phyloP scores from a whole-genome alignment of 2,888 invertebrate genomes.

The Tubiluchus corallicola region DNA sequence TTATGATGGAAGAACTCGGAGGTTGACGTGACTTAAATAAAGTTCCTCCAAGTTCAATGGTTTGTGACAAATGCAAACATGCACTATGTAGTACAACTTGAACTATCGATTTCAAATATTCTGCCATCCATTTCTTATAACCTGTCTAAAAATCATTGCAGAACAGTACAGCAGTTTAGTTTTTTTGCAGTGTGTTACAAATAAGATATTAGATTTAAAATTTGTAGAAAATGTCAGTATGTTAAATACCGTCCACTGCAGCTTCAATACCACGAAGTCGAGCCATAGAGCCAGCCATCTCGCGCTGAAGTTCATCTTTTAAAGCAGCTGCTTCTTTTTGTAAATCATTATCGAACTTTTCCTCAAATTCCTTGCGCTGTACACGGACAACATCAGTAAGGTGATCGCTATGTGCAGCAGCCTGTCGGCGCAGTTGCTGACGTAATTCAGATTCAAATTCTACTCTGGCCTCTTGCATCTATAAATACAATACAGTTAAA shows the following conservation, averaged over 20 bases:
- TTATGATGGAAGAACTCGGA: too few species aligned
- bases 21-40: too few species aligned
- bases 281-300: slow-evolving; percentile 51
- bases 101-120: slow-evolving; percentile 13
- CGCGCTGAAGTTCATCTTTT: slow-evolving; percentile 44
- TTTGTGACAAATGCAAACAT: too few species aligned
- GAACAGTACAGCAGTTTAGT: too few species aligned
- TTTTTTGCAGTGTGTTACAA: too few species aligned
- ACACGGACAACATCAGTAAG: slow-evolving; percentile 42
- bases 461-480: slow-evolving; percentile 13
- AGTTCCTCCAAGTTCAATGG: too few species aligned
- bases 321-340: slow-evolving; percentile 47
- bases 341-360: slow-evolving; percentile 31
- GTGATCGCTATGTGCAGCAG: slow-evolving; percentile 60
- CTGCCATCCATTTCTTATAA: slow-evolving; percentile 13
- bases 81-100: too few species aligned
- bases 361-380: slow-evolving; percentile 39
- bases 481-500: too few species aligned
- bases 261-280: slow-evolving; percentile 55
- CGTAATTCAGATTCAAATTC: slow-evolving; percentile 45
- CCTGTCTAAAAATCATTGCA: slow-evolving; percentile 13
- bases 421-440: slow-evolving; percentile 58
- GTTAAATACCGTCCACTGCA: slow-evolving; percentile 45
- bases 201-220: too few species aligned
- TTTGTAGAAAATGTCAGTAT: too few species aligned